These are phyloP conservation scores for Sarcophaga bullata DNA, from an alignment of 1,140 invertebrate genomes.

Conservation along the genomic window DNA sequence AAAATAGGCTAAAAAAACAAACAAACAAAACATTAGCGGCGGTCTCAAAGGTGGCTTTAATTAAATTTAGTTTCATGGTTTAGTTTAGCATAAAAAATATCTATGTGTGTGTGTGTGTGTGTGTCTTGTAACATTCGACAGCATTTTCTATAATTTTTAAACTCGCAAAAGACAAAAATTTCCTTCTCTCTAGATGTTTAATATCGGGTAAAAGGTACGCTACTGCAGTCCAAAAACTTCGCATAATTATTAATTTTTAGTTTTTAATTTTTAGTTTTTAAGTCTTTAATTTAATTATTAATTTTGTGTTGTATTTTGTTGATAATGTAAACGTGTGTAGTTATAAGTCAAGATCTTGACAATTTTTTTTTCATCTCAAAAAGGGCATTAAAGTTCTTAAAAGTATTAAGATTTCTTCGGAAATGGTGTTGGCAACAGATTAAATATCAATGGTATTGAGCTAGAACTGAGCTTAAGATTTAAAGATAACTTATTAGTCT, in stretches of 20 bases:
- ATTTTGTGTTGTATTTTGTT: too few relatives aligned
- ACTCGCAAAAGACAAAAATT: background rate
- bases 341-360: too few relatives aligned
- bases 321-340: too few relatives aligned
- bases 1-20: background rate
- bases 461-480: too few relatives aligned
- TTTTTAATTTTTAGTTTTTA: too few relatives aligned
- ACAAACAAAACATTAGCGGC: background rate
- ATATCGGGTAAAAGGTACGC: conserved; percentile 7
- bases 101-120: conserved; percentile 25
- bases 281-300: too few relatives aligned
- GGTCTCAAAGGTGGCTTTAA: conserved; percentile 36
- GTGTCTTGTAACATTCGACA: conserved; percentile 24
- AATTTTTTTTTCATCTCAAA: too few relatives aligned
- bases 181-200: background rate
- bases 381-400: too few relatives aligned
- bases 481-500: too few relatives aligned
- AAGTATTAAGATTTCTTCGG: too few relatives aligned
- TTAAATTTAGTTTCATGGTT: background rate
- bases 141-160: conserved; percentile 3
- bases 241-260: background rate
- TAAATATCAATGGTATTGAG: too few relatives aligned
- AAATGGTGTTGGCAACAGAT: too few relatives aligned
- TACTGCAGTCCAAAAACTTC: background rate
- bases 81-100: conserved; percentile 19